Conservation (phyloP, 2,888 invertebrate genomes). For the Digitonthophagus gazella region DNA sequence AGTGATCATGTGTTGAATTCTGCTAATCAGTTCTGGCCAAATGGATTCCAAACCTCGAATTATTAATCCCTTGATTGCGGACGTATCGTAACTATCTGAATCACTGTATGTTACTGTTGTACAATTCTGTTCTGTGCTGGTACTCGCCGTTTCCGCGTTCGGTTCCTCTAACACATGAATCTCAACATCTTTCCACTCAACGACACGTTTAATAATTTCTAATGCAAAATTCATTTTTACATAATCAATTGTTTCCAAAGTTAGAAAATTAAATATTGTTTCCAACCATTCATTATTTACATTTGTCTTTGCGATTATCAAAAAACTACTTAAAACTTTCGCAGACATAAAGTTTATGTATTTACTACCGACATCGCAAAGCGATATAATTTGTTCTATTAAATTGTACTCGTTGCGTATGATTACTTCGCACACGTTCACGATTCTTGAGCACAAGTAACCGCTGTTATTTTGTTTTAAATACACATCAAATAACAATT, state of each 20-base stretch:
- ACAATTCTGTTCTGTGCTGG: slow-evolving; percentile 50
- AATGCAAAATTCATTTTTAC: slow-evolving; percentile 78
- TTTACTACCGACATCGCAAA: slow-evolving; percentile 75
- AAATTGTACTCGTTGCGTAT: slow-evolving; percentile 79
- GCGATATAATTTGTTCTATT: slow-evolving; percentile 78
- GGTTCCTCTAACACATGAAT: slow-evolving; percentile 76
- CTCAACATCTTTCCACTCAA: slow-evolving; percentile 84
- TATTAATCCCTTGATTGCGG: slow-evolving; percentile 80
- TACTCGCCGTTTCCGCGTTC: slow-evolving; percentile 43
- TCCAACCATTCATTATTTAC: slow-evolving; percentile 79
- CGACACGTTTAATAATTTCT: slow-evolving; percentile 81
- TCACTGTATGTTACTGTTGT: slow-evolving; percentile 67
- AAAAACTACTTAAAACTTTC: slow-evolving; percentile 76
- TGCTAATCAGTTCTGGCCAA: slow-evolving; percentile 78
- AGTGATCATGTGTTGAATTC: slow-evolving; percentile 61
- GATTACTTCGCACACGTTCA: slow-evolving; percentile 76
- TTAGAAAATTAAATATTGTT: slow-evolving; percentile 71
- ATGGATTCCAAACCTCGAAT: slow-evolving; percentile 81
- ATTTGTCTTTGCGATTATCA: slow-evolving; percentile 80
- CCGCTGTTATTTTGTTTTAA: slow-evolving; percentile 81
- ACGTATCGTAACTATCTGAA: slow-evolving; percentile 81
- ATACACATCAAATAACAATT: slow-evolving; percentile 80
- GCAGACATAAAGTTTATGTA: slow-evolving; percentile 79
- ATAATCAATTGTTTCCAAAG: slow-evolving; percentile 64
- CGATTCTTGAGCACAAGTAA: slow-evolving; percentile 76